Base-by-base conservation (phyloP, 2,113 vertebrate genomes). In the Scatophagus argus region DNA sequence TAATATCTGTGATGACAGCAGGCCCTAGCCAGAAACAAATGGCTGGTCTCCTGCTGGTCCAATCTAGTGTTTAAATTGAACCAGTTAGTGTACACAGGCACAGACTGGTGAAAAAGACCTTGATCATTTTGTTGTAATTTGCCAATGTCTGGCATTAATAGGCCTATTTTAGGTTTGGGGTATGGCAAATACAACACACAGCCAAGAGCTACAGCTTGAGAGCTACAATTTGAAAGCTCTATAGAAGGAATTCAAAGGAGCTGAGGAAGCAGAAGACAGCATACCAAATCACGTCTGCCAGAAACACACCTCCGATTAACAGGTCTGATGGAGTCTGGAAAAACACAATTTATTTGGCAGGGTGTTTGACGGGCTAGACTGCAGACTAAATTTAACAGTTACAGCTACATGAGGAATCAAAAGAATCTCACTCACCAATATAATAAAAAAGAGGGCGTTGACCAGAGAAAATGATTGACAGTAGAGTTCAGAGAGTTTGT, bases 131-230 rank as follows among this genome's bases (percentile, higher is more conserved):
- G 23, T 59, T 66, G 72, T 75, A 83, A 82, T 85, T 83, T 71
- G 16, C 64, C 14, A 59, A 13, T 44, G 63, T 77, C 43, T 59
- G 69, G 38, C 55, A 61, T 58, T 78, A 80, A 91, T 68, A 72
- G 77, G 82, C 84, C 72, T 85, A 76, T 87, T 89, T 84, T 68
- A 63, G 72, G 76, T 74, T 83, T 49, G 60, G 43, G 64, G 55
- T 68, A 70, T 69, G 19, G 55, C 8, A 13, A 56, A 72, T 52
- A 47, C 11, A 67, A 71, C 54, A 77, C 23, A 68, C 19, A 76
- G 81, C 44, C 46, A 36, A 60, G 73, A 80, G 60, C 54, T 63
- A 78, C 74, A 67, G 54, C 74, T 58, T 60, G 47, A 64, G 51
- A 83, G 69, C 36, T 25, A 64, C 59, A 43, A 74, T 56, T 71